Evolutionary conservation across 2,113 vertebrate species (phyloP).

Genomic region (Catharus minimus): DNA sequence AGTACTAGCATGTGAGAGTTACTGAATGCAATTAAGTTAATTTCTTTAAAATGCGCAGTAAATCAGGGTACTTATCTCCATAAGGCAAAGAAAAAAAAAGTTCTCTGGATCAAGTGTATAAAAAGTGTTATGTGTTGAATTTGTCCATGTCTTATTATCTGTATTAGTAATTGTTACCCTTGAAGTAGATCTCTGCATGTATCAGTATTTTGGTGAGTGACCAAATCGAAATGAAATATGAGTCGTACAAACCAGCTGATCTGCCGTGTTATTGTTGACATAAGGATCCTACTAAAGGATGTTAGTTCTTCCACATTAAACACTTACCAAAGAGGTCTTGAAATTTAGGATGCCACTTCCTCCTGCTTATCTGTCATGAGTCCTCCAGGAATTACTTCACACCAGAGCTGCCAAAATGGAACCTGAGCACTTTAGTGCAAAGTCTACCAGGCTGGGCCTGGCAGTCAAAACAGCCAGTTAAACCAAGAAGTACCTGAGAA

Average conservation of each 20-base stretch:
- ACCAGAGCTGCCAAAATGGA: not conserved
- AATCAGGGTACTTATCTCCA: not conserved
- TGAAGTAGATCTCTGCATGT: not conserved
- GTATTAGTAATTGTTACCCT: not conserved
- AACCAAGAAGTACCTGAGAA: not conserved
- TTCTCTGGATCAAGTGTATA: not conserved
- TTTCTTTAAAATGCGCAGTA: not conserved
- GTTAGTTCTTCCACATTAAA: not conserved
- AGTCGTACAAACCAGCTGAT: not conserved
- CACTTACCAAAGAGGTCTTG: not conserved
- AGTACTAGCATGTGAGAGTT: not conserved
- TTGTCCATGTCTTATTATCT: not conserved
- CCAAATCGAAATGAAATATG: not conserved
- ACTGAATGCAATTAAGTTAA: not conserved
- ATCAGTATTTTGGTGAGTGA: accelerated
- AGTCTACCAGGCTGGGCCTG: accelerated
- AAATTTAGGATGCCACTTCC: not conserved
- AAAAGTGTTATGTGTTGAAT: not conserved
- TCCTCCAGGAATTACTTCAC: not conserved
- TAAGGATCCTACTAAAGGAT: not conserved
- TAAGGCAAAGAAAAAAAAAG: not conserved
- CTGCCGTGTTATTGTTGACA: not conserved
- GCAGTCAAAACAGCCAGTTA: not conserved
- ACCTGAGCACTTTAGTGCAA: not conserved
- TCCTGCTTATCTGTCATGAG: not conserved